phyloP scores from a whole-genome alignment of 2,888 invertebrate species.

The Liopterus haemorrhoidalis region DNA sequence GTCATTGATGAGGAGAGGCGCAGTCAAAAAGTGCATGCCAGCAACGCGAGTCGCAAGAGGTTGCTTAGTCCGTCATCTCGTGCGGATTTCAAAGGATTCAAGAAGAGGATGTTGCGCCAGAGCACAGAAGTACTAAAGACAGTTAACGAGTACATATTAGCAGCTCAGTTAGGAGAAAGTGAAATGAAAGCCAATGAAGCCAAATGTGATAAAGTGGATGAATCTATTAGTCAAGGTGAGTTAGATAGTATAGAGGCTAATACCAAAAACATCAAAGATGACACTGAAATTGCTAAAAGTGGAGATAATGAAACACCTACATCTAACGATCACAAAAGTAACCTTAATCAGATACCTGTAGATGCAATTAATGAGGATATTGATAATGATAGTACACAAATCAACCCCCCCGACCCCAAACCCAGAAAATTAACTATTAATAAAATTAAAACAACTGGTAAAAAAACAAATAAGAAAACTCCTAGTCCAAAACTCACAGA shows the following conservation, averaged over 20 bases:
- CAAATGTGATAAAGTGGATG: conserved; percentile 13
- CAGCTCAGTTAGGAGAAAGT: conserved; percentile 6
- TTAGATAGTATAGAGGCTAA: conserved; percentile 12
- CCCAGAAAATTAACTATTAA: conserved; percentile 10
- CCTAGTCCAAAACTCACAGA: conserved; percentile 42
- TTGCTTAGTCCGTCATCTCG: conserved; percentile 19
- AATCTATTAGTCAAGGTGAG: conserved; percentile 14
- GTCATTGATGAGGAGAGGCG: conserved; percentile 42
- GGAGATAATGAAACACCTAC: conserved; percentile 10
- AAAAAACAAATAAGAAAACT: conserved; percentile 16
- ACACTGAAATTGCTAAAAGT: conserved; percentile 12
- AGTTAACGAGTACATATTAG: conserved; percentile 9
- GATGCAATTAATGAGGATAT: too few relatives aligned
- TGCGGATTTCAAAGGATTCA: conserved; percentile 24
- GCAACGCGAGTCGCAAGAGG: conserved; percentile 12
- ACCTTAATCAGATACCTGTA: conserved; percentile 11
- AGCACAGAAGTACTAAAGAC: conserved; percentile 13
- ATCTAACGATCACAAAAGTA: conserved; percentile 16
- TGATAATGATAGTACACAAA: too few relatives aligned
- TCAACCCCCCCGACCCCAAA: conserved; percentile 16
- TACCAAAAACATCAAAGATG: conserved; percentile 10
- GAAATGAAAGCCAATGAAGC: conserved; percentile 8
- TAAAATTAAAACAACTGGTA: conserved; percentile 15
- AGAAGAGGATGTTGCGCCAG: conserved; percentile 21
- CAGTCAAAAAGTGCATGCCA: conserved; percentile 29